Percentiles rank a stretch among this genome's conserved stretches.
phyloP scores from a whole-genome alignment of 2,113 vertebrate species.

The Pygoscelis antarcticus region DNA sequence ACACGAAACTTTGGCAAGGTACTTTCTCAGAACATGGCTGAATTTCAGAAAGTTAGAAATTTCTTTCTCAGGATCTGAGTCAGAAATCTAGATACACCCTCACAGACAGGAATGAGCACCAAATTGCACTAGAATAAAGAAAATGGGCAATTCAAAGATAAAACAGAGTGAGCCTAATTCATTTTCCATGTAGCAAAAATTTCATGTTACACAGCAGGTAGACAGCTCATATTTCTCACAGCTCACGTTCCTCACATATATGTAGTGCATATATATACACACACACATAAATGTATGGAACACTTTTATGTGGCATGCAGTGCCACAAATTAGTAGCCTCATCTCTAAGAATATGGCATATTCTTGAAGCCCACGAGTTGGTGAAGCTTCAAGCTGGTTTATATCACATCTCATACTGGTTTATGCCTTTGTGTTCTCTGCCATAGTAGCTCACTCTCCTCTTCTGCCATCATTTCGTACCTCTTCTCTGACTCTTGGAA shows the following conservation, averaged over 20 bases:
- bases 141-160: background rate
- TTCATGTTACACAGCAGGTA: background rate
- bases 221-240: background rate
- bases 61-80: background rate
- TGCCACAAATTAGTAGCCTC: background rate
- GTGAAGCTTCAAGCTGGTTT: background rate
- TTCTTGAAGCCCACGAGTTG: background rate
- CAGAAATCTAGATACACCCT: background rate
- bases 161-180: background rate
- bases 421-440: background rate
- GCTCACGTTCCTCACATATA: background rate
- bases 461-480: background rate
- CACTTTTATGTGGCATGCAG: background rate
- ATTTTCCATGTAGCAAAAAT: background rate
- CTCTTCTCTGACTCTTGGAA: background rate
- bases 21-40: background rate
- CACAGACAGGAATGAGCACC: background rate
- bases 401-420: background rate
- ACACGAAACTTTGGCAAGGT: background rate
- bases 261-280: background rate
- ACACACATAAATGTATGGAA: background rate
- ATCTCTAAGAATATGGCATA: background rate
- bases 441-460: background rate
- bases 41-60: background rate
- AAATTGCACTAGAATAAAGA: background rate